Evolutionary conservation across 2,113 vertebrate species (phyloP).

Genomic region (Synchiropus splendidus): DNA sequence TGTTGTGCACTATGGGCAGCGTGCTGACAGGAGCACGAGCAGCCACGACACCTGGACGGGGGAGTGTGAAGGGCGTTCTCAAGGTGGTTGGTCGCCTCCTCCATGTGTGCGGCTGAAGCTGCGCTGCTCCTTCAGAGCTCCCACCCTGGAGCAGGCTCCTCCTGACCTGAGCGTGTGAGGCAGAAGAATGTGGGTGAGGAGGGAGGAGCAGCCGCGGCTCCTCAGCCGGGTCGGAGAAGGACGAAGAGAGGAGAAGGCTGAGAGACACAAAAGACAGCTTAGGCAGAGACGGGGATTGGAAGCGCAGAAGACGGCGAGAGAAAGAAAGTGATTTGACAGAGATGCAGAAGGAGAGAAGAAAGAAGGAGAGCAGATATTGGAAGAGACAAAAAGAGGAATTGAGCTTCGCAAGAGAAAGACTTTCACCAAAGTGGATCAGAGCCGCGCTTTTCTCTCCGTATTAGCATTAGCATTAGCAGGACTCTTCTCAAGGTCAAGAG

Average conservation of each 20-base stretch:
- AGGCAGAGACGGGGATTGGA: constrained; percentile 40
- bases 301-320: constrained; percentile 28
- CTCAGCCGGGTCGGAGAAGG: too few relatives aligned
- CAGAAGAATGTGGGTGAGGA: too few relatives aligned
- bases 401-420: constrained; percentile 47
- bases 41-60: too few relatives aligned
- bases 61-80: too few relatives aligned
- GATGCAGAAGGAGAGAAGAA: constrained; percentile 37
- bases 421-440: constrained; percentile 51
- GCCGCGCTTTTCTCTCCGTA: constrained; percentile 55
- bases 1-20: too few relatives aligned
- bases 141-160: too few relatives aligned
- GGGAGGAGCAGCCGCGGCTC: too few relatives aligned
- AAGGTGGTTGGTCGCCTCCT: too few relatives aligned
- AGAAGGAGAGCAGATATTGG: constrained; percentile 37
- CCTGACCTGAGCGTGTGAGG: too few relatives aligned
- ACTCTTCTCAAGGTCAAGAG: constrained; percentile 62
- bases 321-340: constrained; percentile 38
- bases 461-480: constrained; percentile 62
- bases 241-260: constrained; percentile 31
- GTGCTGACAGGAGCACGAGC: too few relatives aligned
- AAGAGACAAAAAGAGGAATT: constrained; percentile 46
- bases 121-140: too few relatives aligned
- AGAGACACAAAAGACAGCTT: constrained; percentile 48
- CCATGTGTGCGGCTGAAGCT: too few relatives aligned